Percentiles rank a stretch among this genome's conserved stretches.
phyloP scores from a whole-genome alignment of 1,140 invertebrate species.

The Pseudomyrmex cubaensis region DNA sequence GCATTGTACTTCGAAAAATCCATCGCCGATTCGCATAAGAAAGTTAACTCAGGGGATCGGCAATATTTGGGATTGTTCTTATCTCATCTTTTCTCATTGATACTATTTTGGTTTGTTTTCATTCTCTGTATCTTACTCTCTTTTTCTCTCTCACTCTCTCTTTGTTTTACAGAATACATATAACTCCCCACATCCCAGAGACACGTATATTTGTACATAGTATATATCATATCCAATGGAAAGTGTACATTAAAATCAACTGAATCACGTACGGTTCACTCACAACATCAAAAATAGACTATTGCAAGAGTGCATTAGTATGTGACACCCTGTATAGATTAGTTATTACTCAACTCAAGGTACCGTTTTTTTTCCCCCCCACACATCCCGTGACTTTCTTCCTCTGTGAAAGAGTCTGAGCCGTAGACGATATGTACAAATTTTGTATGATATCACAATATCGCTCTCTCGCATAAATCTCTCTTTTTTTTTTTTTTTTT shows the following conservation, averaged over 20 bases:
- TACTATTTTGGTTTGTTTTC: constrained; percentile 28
- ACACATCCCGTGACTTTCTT: constrained; percentile 72
- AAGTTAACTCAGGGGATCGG: constrained; percentile 57
- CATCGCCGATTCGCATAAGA: constrained; percentile 62
- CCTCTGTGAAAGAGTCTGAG: constrained; percentile 69
- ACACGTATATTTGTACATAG: constrained; percentile 83
- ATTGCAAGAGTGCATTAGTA: constrained; percentile 82
- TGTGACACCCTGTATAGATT: constrained; percentile 78
- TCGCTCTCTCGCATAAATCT: constrained; percentile 70
- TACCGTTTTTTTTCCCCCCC: constrained; percentile 55
- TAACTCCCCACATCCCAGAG: constrained; percentile 71
- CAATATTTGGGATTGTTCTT: constrained; percentile 69
- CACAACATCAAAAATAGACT: constrained; percentile 84
- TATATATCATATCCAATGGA: constrained; percentile 80
- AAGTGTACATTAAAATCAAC: constrained; percentile 80
- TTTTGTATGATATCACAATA: constrained; percentile 76
- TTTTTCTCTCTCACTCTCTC: constrained; percentile 56
- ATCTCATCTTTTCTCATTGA: constrained; percentile 24
- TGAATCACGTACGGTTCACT: constrained; percentile 81
- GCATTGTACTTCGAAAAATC: constrained; percentile 76
- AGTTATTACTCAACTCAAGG: constrained; percentile 77
- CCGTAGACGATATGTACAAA: constrained; percentile 78
- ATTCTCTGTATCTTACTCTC: constrained; percentile 54
- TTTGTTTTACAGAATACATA: constrained; percentile 80
- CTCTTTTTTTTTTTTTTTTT: constrained; percentile 54